Percentiles rank a stretch among this genome's conserved stretches.
Conservation (phyloP, 1,140 invertebrate genomes). For the Drosophila ficusphila region DNA sequence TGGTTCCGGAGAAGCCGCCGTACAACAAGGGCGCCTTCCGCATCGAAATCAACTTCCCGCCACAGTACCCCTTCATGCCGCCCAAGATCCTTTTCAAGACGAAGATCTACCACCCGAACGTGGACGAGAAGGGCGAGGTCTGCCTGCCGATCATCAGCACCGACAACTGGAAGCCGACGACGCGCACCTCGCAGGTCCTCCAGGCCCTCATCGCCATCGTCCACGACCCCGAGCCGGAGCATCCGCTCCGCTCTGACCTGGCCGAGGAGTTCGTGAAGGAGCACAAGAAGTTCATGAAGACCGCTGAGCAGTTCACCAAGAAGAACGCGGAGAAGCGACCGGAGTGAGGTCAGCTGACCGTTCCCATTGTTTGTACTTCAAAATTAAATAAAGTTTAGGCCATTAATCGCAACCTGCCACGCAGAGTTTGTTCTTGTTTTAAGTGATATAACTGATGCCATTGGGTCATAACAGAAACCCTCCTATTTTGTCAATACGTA, state of each 20-base stretch:
- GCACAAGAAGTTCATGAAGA: conserved; percentile 98
- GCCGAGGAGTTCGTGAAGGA: conserved; percentile 98
- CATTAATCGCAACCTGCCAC: conserved; percentile 2
- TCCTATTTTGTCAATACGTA: too few relatives aligned
- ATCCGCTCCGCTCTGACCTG: conserved; percentile 97
- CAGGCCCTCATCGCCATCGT: conserved; percentile 97
- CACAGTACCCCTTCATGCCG: conserved; percentile 99
- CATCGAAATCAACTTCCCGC: conserved; percentile 98
- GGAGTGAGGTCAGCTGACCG: conserved; percentile 86
- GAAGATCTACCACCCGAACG: conserved; percentile 99
- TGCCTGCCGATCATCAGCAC: conserved; percentile 98
- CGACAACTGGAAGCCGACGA: conserved; percentile 99
- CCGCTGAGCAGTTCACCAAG: conserved; percentile 99
- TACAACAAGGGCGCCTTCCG: conserved; percentile 99
- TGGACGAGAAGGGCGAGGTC: conserved; percentile 99
- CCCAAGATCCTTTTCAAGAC: conserved; percentile 99
- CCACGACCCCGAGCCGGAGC: conserved; percentile 99
- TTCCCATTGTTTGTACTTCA: conserved; percentile 13
- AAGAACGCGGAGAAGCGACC: conserved; percentile 98
- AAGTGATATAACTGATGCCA: too few relatives aligned
- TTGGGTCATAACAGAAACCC: too few relatives aligned
- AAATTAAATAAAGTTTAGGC: conserved; percentile 47
- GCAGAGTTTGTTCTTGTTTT: background rate
- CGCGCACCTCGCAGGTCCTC: conserved; percentile 99
- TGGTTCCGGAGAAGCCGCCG: conserved; percentile 97